Percentiles rank a stretch among this genome's conserved stretches.
phyloP scores from a whole-genome alignment of 2,888 invertebrate species.

The Dicroscelio sp. region DNA sequence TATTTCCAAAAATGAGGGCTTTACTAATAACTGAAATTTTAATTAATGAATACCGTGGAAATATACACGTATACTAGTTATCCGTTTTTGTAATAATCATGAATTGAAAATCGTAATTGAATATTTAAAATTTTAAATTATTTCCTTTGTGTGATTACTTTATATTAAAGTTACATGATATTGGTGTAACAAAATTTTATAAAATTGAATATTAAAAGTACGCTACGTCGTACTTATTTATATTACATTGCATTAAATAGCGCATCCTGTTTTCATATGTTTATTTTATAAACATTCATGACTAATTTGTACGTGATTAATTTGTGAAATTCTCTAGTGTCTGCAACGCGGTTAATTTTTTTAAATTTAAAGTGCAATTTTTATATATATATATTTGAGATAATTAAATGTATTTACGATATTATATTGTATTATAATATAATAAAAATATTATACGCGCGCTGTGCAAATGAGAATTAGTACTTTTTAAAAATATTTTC shows the following conservation, averaged over 20 bases:
- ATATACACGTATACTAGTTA: constrained; percentile 18
- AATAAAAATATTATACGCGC: no score
- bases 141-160: constrained; percentile 29
- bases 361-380: no score
- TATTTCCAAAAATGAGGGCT: constrained; percentile 40
- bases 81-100: constrained; percentile 33
- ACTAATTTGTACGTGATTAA: no score
- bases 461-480: no score
- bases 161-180: constrained; percentile 40
- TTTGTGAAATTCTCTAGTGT: no score
- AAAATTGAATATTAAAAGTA: constrained; percentile 23
- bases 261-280: neutral
- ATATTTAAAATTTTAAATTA: constrained; percentile 35
- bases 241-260: neutral
- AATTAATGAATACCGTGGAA: constrained; percentile 51
- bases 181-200: constrained; percentile 3
- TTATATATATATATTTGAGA: no score
- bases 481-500: no score
- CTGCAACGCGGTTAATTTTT: no score
- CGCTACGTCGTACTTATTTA: neutral
- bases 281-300: no score
- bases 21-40: constrained; percentile 44
- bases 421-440: no score
- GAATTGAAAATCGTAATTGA: constrained; percentile 33
- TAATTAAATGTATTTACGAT: no score